These are phyloP conservation scores for Microctonus aethiopoides DNA, from an alignment of 2,888 invertebrate species.

Conservation along the genomic window DNA sequence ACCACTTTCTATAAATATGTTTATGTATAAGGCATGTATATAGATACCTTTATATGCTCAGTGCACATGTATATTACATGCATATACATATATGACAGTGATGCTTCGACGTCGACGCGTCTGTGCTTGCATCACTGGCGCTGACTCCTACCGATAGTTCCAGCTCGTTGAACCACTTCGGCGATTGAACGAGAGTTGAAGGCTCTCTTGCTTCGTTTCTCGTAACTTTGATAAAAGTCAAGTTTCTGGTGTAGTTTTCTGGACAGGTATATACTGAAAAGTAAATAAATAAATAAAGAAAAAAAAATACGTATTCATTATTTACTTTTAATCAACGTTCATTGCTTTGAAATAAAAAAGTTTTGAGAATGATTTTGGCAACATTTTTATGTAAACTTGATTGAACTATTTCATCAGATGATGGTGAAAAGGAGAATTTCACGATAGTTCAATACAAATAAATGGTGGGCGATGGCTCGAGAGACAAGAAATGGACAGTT, in stretches of 20 bases:
- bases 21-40: not conserved
- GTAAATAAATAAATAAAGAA: not conserved
- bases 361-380: not conserved
- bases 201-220: constrained; percentile 12
- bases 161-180: constrained; percentile 26
- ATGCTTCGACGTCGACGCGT: constrained; percentile 1
- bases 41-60: too few relatives aligned
- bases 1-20: not conserved
- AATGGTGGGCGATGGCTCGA: not conserved
- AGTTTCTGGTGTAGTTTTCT: not conserved
- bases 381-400: not conserved
- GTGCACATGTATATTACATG: not conserved
- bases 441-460: not conserved
- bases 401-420: not conserved
- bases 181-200: constrained; percentile 17
- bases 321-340: not conserved
- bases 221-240: constrained; percentile 12
- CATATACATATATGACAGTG: not conserved
- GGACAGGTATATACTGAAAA: not conserved
- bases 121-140: constrained; percentile 26
- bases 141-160: constrained; percentile 30
- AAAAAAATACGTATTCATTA: not conserved
- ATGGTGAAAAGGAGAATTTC: not conserved
- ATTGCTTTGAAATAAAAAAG: not conserved
- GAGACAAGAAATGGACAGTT: not conserved